Conservation (phyloP, 2,888 invertebrate genomes). For the Melipona beecheii region DNA sequence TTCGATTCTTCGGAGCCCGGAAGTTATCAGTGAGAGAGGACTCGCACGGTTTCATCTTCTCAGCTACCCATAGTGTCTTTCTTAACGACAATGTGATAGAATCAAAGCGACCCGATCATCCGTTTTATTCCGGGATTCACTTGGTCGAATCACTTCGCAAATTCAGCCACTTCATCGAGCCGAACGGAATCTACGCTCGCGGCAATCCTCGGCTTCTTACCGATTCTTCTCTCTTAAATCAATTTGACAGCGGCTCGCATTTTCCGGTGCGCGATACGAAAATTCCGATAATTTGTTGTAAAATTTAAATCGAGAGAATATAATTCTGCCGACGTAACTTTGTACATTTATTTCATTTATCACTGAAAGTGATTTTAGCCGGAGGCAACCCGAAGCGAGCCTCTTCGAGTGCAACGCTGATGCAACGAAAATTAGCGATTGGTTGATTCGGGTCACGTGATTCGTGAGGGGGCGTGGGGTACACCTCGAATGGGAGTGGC, state of each 20-base stretch:
- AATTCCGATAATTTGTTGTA: not conserved
- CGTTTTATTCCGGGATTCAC: slow-evolving; percentile 47
- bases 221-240: not conserved
- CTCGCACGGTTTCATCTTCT: slow-evolving; percentile 56
- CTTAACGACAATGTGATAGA: slow-evolving; percentile 61
- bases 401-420: too few species aligned
- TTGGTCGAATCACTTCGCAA: slow-evolving; percentile 34
- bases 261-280: not conserved
- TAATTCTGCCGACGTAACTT: not conserved
- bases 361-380: too few species aligned
- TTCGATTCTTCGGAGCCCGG: slow-evolving; percentile 21
- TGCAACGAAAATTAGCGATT: too few species aligned
- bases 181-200: slow-evolving; percentile 8
- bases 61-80: slow-evolving; percentile 25
- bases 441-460: too few species aligned
- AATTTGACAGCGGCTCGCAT: not conserved
- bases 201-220: not conserved
- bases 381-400: too few species aligned
- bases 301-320: not conserved
- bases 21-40: slow-evolving; percentile 57
- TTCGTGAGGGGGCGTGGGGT: too few species aligned
- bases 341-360: too few species aligned
- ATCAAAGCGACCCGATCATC: slow-evolving; percentile 51
- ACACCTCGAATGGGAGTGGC: too few species aligned
- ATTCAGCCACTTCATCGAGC: slow-evolving; percentile 12